Evolutionary conservation across 53 echinoderm and acorn worm genomes (phyloP), one percentile per base, ranked within the genome.

Genomic region (Crossaster papposus): DNA sequence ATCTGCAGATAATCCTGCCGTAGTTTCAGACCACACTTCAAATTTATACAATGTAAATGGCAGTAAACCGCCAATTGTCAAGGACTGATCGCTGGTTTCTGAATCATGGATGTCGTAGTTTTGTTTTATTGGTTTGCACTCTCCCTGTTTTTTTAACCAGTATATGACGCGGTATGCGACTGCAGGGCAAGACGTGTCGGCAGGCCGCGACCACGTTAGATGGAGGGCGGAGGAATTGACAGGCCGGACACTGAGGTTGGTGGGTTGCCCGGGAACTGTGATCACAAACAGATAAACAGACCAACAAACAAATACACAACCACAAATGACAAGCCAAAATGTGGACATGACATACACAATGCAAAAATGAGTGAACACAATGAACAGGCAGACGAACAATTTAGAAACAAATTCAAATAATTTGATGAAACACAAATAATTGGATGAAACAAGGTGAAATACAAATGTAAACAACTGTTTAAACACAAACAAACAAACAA

Each of bases 121-220:
- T 3, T 28, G 33, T 17, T 24, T 13, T 0, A 51, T 0, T 53
- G 0, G 2, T 7, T 2, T 1, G 54, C 85, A 85, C 1, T 54
- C 23, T 71, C 54, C 73, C n/a, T 31, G 54, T 72, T 14, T 22
- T 2, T 5, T 34, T 2, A 85, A n/a, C 73, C 73, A 72, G 34
- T 89, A 92, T 3, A 36, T 51, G 79, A 93, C 32, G 51, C 65
- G 35, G 78, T 93, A 93, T 80, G 38, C 80, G 64, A 79, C 90
- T 50, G 54, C 70, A 32, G 93, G 44, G 79, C 93, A 93, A 12
- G 50, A 17, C 20, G 89, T 85, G 38, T 90, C 84, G 64, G 81
- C 63, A 23, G 93, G 93, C 18, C 71, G 58, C 31, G 73, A 85
- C 93, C 93, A 93, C 7, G 65, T 68, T 3, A 86, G 73, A 24